These are phyloP conservation scores for Papilio machaon DNA, from an alignment of 1,140 invertebrate species.

Conservation along the genomic window DNA sequence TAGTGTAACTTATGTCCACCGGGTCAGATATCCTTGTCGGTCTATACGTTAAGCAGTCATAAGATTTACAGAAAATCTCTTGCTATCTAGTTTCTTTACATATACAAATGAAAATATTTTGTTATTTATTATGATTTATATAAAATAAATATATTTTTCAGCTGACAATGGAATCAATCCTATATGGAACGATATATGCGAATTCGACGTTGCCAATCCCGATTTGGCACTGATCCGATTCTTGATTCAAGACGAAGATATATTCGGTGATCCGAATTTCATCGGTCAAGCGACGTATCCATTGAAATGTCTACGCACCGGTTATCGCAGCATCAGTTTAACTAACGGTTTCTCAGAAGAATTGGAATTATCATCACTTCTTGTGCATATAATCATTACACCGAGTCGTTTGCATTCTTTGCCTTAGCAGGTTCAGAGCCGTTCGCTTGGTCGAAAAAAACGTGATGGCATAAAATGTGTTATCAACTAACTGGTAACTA, in stretches of 20 bases:
- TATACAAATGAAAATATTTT: neutral
- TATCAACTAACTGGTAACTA: neutral
- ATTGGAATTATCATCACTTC: conserved; percentile 94
- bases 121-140: neutral
- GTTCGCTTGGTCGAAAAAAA: neutral
- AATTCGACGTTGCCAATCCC: conserved; percentile 95
- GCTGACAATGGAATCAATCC: conserved; percentile 99
- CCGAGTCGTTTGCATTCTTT: conserved; percentile 33
- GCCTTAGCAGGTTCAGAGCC: neutral
- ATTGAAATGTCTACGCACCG: conserved; percentile 87
- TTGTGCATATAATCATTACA: conserved; percentile 87
- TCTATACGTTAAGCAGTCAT: too few species aligned
- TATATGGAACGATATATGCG: conserved; percentile 94
- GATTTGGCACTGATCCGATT: conserved; percentile 95
- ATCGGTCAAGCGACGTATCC: conserved; percentile 98
- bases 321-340: conserved; percentile 95
- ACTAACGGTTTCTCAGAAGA: conserved; percentile 97
- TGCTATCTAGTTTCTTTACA: too few species aligned
- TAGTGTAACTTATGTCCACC: too few species aligned
- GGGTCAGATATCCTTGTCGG: too few species aligned
- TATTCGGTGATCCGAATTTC: conserved; percentile 98
- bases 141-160: conserved; percentile 65
- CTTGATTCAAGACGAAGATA: conserved; percentile 97
- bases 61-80: too few species aligned
- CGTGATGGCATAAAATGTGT: neutral